phyloP scores from a whole-genome alignment of 1,140 invertebrate species.

The Trinorchestia longiramus region DNA sequence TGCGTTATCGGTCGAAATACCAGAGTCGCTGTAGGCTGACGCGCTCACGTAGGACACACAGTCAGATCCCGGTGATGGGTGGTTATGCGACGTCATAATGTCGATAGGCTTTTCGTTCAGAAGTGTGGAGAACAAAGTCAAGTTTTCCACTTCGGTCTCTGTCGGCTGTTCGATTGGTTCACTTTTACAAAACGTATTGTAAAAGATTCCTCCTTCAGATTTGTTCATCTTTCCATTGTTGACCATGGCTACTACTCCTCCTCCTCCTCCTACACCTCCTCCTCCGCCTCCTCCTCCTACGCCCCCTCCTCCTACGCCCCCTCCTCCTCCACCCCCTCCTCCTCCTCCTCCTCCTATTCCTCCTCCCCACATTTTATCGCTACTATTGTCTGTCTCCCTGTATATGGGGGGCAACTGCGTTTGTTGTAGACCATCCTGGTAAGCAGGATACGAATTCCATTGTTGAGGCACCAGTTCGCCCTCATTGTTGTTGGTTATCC shows the following conservation, averaged over 20 bases:
- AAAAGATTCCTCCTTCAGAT: constrained; percentile 63
- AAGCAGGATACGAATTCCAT: constrained; percentile 58
- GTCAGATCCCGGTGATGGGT: constrained; percentile 64
- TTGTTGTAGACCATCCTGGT: constrained; percentile 59
- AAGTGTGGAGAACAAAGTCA: constrained; percentile 63
- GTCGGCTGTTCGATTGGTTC: constrained; percentile 63
- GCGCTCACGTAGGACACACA: constrained; percentile 66
- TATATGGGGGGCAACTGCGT: constrained; percentile 52
- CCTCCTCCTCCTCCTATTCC: constrained; percentile 57
- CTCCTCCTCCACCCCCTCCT: constrained; percentile 3
- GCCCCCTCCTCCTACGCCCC: too few relatives aligned
- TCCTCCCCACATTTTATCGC: constrained; percentile 66
- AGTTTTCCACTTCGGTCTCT: constrained; percentile 60
- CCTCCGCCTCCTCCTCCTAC: constrained; percentile 59
- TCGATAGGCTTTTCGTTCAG: constrained; percentile 65
- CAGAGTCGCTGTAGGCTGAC: constrained; percentile 65
- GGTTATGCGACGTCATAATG: constrained; percentile 65
- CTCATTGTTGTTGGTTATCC: constrained; percentile 61
- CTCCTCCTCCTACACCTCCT: constrained; percentile 51
- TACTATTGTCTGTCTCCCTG: constrained; percentile 63
- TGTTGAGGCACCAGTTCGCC: constrained; percentile 60
- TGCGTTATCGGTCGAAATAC: constrained; percentile 65
- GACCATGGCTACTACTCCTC: constrained; percentile 55
- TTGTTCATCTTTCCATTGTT: constrained; percentile 63
- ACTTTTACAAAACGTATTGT: constrained; percentile 63